phyloP scores from a whole-genome alignment of 2,113 vertebrate genomes.

The Colaptes auratus region DNA sequence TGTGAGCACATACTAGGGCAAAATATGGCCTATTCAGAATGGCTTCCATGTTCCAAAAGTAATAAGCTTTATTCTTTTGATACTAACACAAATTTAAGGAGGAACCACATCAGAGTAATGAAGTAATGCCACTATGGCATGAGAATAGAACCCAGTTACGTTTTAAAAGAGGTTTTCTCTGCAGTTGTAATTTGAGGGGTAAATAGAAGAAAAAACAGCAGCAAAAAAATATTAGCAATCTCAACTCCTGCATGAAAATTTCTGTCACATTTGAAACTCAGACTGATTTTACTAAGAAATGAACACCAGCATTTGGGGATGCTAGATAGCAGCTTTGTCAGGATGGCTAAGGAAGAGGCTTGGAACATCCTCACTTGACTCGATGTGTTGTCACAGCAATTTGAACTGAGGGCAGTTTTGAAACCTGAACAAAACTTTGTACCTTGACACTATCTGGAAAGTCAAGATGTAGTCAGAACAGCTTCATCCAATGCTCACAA shows the following conservation, averaged over 20 bases:
- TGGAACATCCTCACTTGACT: slow-evolving; percentile 19
- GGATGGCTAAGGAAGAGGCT: background rate
- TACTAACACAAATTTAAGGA: background rate
- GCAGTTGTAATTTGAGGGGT: background rate
- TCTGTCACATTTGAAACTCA: background rate
- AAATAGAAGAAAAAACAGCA: background rate
- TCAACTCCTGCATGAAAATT: background rate
- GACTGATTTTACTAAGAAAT: background rate
- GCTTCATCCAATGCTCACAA: slow-evolving; percentile 30
- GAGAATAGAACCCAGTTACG: background rate
- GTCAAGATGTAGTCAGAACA: slow-evolving; percentile 46
- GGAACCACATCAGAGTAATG: background rate
- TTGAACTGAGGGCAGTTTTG: slow-evolving; percentile 17
- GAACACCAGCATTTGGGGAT: slow-evolving; percentile 24
- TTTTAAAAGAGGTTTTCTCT: background rate
- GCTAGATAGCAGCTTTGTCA: slow-evolving; percentile 56
- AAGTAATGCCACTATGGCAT: background rate
- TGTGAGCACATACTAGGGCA: background rate
- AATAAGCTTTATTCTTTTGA: slow-evolving; percentile 4
- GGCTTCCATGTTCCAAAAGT: slow-evolving; percentile 5
- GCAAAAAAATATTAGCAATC: background rate
- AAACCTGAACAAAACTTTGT: slow-evolving; percentile 43
- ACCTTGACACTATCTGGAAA: slow-evolving; percentile 38
- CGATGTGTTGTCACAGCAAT: slow-evolving; percentile 57
- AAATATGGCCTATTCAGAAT: background rate